Evolutionary conservation across 2,113 vertebrate genomes (phyloP).

Genomic region (Pteronura brasiliensis): DNA sequence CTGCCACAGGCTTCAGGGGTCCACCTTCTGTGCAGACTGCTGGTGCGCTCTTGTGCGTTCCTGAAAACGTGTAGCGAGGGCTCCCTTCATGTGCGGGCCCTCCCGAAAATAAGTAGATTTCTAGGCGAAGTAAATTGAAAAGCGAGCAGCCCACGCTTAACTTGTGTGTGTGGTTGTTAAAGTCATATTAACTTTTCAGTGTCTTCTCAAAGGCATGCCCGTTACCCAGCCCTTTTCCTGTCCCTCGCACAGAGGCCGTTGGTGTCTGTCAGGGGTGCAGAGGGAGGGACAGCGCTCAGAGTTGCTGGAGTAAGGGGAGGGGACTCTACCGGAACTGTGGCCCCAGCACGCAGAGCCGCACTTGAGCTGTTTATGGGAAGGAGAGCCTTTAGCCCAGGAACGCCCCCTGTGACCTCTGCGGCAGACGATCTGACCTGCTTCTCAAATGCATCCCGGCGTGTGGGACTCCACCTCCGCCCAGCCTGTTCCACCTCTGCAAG

Average conservation of each 20-base stretch:
- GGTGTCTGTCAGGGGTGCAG: not conserved
- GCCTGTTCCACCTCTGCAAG: rapidly evolving
- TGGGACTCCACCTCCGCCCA: not conserved
- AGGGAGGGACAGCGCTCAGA: not conserved
- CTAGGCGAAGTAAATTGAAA: not conserved
- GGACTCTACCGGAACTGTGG: rapidly evolving
- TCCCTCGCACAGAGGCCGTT: not conserved
- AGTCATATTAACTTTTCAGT: not conserved
- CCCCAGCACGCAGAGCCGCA: no score
- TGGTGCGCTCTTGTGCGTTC: rapidly evolving
- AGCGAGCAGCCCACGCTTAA: not conserved
- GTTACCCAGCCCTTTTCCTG: not conserved
- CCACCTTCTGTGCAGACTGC: not conserved
- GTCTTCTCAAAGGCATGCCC: not conserved
- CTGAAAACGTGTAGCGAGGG: not conserved
- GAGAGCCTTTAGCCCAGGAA: not conserved
- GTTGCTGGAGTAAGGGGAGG: not conserved
- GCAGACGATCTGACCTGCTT: not conserved
- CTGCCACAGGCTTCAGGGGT: not conserved
- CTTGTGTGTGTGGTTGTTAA: not conserved
- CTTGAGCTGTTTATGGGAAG: rapidly evolving
- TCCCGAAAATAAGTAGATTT: not conserved
- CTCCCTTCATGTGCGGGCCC: not conserved
- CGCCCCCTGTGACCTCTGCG: not conserved
- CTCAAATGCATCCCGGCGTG: rapidly evolving